Evolutionary conservation across 1,140 invertebrate genomes (phyloP).

Genomic region (Oryzaephilus surinamensis): DNA sequence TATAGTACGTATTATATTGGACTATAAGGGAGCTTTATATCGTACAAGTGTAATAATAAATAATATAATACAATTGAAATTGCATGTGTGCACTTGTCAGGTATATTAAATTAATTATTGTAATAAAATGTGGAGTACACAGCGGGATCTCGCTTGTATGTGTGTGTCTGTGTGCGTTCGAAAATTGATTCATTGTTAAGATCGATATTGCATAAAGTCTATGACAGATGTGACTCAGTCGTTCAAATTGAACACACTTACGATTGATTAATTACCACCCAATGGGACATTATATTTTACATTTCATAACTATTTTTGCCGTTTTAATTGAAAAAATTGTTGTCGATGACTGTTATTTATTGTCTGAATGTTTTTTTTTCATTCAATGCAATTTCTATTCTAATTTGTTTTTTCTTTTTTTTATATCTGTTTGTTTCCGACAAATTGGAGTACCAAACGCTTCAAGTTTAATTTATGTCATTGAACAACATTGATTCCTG

Average conservation of each 20-base stretch:
- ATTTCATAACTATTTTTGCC: slow-evolving; percentile 4
- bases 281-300: slow-evolving; percentile 14
- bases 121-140: slow-evolving; percentile 22
- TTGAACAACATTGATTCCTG: too few species aligned
- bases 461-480: too few species aligned
- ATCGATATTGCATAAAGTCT: slow-evolving; percentile 20
- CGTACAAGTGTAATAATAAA: slow-evolving; percentile 9
- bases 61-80: slow-evolving; percentile 7
- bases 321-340: too few species aligned
- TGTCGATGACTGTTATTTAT: too few species aligned
- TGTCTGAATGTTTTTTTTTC: too few species aligned
- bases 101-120: slow-evolving; percentile 22
- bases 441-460: too few species aligned
- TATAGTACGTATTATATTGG: too few species aligned
- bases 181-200: slow-evolving; percentile 24
- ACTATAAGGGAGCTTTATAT: too few species aligned
- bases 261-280: slow-evolving; percentile 18
- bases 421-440: too few species aligned
- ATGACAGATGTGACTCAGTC: slow-evolving; percentile 21
- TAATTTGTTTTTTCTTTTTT: too few species aligned
- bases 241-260: slow-evolving; percentile 16
- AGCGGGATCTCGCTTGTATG: slow-evolving; percentile 11
- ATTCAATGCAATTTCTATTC: too few species aligned
- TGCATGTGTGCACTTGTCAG: slow-evolving; percentile 14
- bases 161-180: too few species aligned